These are phyloP conservation scores for Nemotelus pantherinus DNA, from an alignment of 2,888 invertebrate genomes.

Conservation along the genomic window DNA sequence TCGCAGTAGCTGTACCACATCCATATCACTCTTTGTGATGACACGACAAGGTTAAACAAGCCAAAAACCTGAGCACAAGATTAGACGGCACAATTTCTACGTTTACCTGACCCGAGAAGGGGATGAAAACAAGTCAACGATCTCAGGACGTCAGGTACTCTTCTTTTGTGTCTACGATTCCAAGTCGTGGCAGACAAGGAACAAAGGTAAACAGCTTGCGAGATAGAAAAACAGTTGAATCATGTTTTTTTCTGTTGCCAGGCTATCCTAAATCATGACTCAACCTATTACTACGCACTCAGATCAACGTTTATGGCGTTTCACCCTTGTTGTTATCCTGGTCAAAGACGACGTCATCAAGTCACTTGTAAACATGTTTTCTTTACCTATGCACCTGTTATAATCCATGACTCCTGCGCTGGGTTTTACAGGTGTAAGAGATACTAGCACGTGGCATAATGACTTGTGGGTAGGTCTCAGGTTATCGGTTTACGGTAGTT, in stretches of 20 bases:
- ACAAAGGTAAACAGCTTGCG: conserved; percentile 14
- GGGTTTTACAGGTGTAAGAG: not conserved
- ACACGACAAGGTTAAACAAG: conserved; percentile 26
- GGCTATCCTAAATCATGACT: conserved; percentile 21
- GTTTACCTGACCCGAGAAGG: not conserved
- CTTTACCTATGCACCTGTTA: not conserved
- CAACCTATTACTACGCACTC: not conserved
- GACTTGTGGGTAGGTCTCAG: not conserved
- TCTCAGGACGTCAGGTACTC: not conserved
- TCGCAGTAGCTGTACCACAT: not conserved
- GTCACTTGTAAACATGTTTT: conserved; percentile 6
- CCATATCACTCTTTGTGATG: not conserved
- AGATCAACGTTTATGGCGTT: not conserved
- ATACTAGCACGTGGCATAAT: not conserved
- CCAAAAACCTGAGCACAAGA: conserved; percentile 28
- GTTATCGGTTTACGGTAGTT: not conserved
- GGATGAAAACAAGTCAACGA: not conserved
- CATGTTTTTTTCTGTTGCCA: conserved; percentile 15
- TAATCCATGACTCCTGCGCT: not conserved
- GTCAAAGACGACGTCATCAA: not conserved
- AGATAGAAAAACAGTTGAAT: conserved; percentile 28
- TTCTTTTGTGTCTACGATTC: not conserved
- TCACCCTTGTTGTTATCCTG: not conserved
- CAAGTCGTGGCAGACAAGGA: not conserved
- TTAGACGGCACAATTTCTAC: conserved; percentile 5